Percentiles rank a stretch among this genome's conserved stretches.
Evolutionary conservation across 1,140 invertebrate genomes (phyloP).

Genomic region (Bactericera cockerelli): DNA sequence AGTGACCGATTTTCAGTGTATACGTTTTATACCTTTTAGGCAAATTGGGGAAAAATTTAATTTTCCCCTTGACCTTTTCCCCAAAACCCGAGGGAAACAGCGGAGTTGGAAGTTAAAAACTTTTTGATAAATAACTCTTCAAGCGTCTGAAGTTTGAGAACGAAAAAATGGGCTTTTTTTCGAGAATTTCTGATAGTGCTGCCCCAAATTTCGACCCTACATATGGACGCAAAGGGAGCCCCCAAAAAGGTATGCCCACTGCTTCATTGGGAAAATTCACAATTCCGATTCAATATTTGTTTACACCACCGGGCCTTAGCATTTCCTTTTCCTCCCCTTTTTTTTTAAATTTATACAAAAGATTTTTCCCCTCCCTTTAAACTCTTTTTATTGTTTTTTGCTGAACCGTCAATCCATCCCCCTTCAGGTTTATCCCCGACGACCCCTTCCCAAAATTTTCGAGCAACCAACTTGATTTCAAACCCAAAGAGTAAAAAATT

Average conservation of each 20-base stretch:
- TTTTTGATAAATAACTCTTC: conserved; percentile 5
- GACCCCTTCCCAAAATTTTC: too few relatives aligned
- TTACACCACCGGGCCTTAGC: conserved; percentile 1
- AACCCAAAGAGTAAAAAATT: too few relatives aligned
- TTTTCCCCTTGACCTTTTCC: too few relatives aligned
- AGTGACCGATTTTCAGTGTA: too few relatives aligned
- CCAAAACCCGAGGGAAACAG: too few relatives aligned
- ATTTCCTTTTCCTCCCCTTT: neutral
- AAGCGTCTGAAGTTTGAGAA: neutral
- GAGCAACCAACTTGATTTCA: too few relatives aligned
- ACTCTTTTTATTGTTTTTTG: neutral
- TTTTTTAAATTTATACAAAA: conserved; percentile 8
- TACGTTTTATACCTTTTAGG: too few relatives aligned
- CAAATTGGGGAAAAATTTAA: too few relatives aligned
- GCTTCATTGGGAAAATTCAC: neutral
- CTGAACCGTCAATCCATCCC: conserved; percentile 2
- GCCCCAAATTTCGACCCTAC: conserved; percentile 6
- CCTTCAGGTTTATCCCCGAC: neutral
- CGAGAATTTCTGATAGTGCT: conserved; percentile 8
- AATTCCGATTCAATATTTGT: neutral
- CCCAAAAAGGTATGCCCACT: conserved; percentile 2
- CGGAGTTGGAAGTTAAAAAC: neutral
- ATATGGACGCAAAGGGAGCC: conserved; percentile 1
- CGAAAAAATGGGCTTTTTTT: neutral
- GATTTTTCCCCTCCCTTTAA: neutral